A percentile compares a stretch with the other conserved stretches of the same genome.
These are phyloP conservation scores for Melozone crissalis DNA, from an alignment of 2,113 vertebrate genomes.

Conservation along the genomic window DNA sequence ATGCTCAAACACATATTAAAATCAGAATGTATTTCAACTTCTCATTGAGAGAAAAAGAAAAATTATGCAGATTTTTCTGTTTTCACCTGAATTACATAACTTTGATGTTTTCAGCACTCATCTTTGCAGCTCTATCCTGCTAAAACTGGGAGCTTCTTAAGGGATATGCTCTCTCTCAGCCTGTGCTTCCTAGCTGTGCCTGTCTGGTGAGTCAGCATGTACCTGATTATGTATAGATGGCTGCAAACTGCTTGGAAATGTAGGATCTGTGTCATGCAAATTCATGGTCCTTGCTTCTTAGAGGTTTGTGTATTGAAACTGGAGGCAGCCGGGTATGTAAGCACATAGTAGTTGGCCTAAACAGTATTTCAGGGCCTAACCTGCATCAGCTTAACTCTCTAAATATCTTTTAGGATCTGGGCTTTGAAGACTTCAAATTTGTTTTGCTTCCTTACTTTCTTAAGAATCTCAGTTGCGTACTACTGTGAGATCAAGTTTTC, in stretches of 20 bases:
- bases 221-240: not conserved
- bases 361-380: not conserved
- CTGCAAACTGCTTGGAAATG: not conserved
- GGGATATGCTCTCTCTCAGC: not conserved
- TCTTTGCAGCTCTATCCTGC: not conserved
- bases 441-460: not conserved
- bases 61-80: not conserved
- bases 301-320: not conserved
- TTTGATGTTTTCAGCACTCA: not conserved
- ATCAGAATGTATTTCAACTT: not conserved
- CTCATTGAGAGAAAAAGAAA: not conserved
- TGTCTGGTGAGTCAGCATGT: not conserved
- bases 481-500: not conserved
- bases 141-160: not conserved
- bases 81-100: not conserved
- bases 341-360: not conserved
- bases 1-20: not conserved
- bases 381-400: not conserved
- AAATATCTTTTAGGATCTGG: not conserved
- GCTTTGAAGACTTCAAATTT: not conserved
- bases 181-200: not conserved
- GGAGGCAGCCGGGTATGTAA: not conserved
- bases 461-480: not conserved
- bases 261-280: not conserved
- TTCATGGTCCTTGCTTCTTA: not conserved